Evolutionary conservation across 2,113 vertebrate species (phyloP).

Genomic region (Macheiramphus alcinus): DNA sequence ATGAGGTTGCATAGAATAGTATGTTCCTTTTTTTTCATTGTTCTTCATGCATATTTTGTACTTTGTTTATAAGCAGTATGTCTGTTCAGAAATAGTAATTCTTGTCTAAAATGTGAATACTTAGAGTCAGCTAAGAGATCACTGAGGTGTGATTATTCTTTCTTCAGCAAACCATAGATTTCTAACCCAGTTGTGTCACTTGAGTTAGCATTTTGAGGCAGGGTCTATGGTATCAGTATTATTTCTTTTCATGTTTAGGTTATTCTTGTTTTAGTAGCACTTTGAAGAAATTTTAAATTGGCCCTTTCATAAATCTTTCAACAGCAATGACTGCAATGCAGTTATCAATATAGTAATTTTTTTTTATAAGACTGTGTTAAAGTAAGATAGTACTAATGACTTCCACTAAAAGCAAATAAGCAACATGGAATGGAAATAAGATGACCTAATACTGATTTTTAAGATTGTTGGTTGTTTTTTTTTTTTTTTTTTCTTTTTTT

Average conservation of each 20-base stretch:
- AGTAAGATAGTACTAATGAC: background rate
- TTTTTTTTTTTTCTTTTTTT: background rate
- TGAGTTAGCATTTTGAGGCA: background rate
- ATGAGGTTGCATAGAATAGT: background rate
- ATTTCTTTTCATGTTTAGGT: background rate
- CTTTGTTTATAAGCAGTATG: background rate
- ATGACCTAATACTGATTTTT: background rate
- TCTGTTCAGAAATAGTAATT: background rate
- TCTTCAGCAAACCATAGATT: background rate
- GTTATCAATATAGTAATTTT: background rate
- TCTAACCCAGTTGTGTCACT: slow-evolving; percentile 21
- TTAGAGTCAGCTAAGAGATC: background rate
- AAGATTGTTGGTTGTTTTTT: background rate
- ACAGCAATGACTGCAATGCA: background rate
- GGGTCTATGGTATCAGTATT: background rate
- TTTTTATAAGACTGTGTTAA: background rate
- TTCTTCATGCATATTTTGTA: background rate
- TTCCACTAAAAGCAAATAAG: background rate
- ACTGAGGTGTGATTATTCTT: background rate
- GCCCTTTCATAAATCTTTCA: background rate
- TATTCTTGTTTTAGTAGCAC: background rate
- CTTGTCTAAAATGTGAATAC: background rate
- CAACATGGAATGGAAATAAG: background rate
- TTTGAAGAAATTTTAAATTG: background rate
- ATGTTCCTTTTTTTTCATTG: background rate